Base-by-base conservation (phyloP, 2,888 invertebrate species). In the Xanthia togata region DNA sequence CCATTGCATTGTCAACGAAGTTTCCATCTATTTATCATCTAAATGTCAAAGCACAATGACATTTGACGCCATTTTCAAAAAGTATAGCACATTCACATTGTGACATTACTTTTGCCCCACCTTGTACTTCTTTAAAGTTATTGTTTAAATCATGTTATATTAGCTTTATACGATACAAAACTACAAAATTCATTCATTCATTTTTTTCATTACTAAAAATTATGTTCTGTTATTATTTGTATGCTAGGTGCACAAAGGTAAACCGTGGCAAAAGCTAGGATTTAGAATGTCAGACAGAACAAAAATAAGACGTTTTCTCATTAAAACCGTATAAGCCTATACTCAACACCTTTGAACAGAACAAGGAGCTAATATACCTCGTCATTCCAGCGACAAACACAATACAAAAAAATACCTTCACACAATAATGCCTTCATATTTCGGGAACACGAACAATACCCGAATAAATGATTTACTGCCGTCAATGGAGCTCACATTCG, bases 391-490 rank as follows among this genome's bases (percentile, higher is more conserved):
- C 6, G 1, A 4, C 26, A 57, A n/a, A 59, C 55, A 63, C 31
- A 67, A 69, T 26, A 55, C 50, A 38, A 26, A 47, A 82, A 71
- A 55, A 65, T 35, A 60, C 44, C 44, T 55, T 55, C 41, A 64
- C 59, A 75, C n/a, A 73, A 70, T 70, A 73, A 74, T 55, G 53
- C 53, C 26, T 53, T 59, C 47, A 74, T 71, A 71, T 73, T 76
- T 74, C 53, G 68, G 35, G 20, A 60, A 60, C 62, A 41, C 50
- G 63, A 76, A 74, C 1, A 76, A 73, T 68, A 73, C 23, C n/a
- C n/a, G 73, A 68, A 80, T 81, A 77, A 79, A 83, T 85, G 68
- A 76, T 82, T 82, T 73, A 64, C 72, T 11, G 53, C 41, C 71
- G 57, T 81, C 84, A 86, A 75, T 74, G 60, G 60, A 77, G 76